These are phyloP conservation scores for Caenorhabditis doughertyi DNA, from an alignment of 2,888 invertebrate species.

Conservation along the genomic window DNA sequence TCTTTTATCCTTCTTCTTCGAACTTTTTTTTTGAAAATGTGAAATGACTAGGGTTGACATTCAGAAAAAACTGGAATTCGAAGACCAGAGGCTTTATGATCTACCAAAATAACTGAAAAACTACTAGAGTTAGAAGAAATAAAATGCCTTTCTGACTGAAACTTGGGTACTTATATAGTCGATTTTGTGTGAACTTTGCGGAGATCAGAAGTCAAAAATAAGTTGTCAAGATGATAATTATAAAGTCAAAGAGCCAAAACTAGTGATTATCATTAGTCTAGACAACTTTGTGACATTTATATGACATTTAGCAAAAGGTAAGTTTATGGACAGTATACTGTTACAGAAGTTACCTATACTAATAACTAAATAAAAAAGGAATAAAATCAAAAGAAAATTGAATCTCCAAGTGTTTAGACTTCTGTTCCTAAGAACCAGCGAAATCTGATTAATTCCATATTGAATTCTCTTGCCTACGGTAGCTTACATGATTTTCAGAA, in stretches of 20 bases:
- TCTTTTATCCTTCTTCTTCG: too few relatives aligned
- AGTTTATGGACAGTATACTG: too few relatives aligned
- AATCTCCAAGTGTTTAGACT: not conserved
- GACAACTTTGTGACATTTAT: constrained; percentile 4
- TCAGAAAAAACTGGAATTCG: not conserved
- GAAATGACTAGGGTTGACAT: not conserved
- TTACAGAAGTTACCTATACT: too few relatives aligned
- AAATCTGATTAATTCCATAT: not conserved
- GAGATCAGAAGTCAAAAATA: constrained; percentile 5
- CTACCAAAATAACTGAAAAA: too few relatives aligned
- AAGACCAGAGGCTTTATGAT: not conserved
- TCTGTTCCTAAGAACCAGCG: constrained; percentile 4
- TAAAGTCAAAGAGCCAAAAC: not conserved
- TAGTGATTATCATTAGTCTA: constrained; percentile 4
- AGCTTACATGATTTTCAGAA: not conserved
- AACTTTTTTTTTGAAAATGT: too few relatives aligned
- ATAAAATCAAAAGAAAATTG: constrained; percentile 2
- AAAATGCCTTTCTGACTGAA: not conserved
- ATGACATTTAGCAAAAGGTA: too few relatives aligned
- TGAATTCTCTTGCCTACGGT: not conserved
- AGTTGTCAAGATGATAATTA: not conserved
- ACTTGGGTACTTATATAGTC: not conserved
- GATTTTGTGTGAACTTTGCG: constrained; percentile 21
- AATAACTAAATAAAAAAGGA: not conserved
- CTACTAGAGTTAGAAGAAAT: too few relatives aligned